phyloP scores from a whole-genome alignment of 1,140 invertebrate genomes.

The Temnothorax longispinosus region DNA sequence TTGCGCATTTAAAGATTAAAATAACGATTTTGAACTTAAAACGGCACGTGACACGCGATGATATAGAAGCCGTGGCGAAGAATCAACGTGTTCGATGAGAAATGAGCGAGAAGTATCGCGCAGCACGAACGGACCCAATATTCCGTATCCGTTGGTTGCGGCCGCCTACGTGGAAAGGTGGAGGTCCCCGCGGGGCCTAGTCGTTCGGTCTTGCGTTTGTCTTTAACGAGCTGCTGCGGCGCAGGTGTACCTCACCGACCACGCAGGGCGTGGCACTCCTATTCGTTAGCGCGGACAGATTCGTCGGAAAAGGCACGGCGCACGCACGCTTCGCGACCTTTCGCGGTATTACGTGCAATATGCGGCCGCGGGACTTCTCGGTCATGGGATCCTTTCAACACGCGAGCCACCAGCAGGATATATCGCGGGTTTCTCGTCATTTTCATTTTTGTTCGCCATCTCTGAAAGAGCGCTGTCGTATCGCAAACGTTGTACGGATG shows the following conservation, averaged over 20 bases:
- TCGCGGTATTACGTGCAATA: slow-evolving; percentile 58
- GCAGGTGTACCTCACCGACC: slow-evolving; percentile 77
- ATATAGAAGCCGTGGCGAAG: neutral
- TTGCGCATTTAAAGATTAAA: neutral
- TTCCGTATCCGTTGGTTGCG: slow-evolving; percentile 40
- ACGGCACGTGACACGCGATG: neutral
- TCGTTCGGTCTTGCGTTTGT: slow-evolving; percentile 70
- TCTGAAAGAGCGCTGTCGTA: neutral
- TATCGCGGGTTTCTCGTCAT: neutral
- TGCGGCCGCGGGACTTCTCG: slow-evolving; percentile 38
- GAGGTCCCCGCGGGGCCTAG: slow-evolving; percentile 63
- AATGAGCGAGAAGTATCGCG: neutral
- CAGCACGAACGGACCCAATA: slow-evolving; percentile 36
- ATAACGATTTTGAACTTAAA: neutral
- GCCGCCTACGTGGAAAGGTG: slow-evolving; percentile 56
- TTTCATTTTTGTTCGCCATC: neutral
- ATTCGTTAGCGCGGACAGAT: slow-evolving; percentile 79
- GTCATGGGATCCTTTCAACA: slow-evolving; percentile 58
- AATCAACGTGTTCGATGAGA: slow-evolving; percentile 43
- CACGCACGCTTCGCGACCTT: slow-evolving; percentile 65
- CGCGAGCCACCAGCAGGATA: slow-evolving; percentile 23
- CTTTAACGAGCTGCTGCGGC: slow-evolving; percentile 75
- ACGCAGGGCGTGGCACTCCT: slow-evolving; percentile 79
- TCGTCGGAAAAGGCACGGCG: slow-evolving; percentile 49
- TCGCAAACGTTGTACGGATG: neutral